phyloP scores from a whole-genome alignment of 2,888 invertebrate genomes.

The Eurois occulta region DNA sequence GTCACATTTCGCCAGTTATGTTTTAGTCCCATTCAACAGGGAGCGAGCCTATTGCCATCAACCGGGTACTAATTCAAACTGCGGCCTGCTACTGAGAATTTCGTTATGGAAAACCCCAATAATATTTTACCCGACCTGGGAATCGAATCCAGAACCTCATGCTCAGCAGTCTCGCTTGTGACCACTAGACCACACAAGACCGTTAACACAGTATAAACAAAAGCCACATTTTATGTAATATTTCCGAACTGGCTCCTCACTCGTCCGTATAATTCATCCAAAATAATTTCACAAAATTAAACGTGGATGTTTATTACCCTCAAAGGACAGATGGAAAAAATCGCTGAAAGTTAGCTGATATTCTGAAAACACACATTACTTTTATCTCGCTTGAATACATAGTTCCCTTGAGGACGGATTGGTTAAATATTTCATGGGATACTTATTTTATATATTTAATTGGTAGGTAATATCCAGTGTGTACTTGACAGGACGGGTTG shows the following conservation, averaged over 20 bases:
- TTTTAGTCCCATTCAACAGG: not conserved
- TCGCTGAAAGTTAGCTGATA: conserved; percentile 54
- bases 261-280: conserved; percentile 8
- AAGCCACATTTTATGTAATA: not conserved
- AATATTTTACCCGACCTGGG: not conserved
- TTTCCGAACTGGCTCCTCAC: not conserved
- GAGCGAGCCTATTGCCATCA: not conserved
- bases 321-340: conserved; percentile 53
- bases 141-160: not conserved
- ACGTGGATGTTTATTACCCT: conserved; percentile 51
- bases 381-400: conserved; percentile 61
- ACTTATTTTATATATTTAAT: conserved; percentile 49
- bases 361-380: conserved; percentile 62
- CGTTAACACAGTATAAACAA: not conserved
- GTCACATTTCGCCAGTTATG: not conserved
- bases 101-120: not conserved
- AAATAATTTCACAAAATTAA: conserved; percentile 62
- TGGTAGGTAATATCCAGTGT: not conserved
- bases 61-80: not conserved
- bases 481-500: too few relatives aligned
- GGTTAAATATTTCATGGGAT: conserved; percentile 50
- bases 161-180: not conserved
- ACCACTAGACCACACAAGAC: too few relatives aligned
- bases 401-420: conserved; percentile 53
- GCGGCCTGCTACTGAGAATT: not conserved